These are phyloP conservation scores for Ips nitidus DNA, from an alignment of 1,140 invertebrate genomes.

Conservation along the genomic window DNA sequence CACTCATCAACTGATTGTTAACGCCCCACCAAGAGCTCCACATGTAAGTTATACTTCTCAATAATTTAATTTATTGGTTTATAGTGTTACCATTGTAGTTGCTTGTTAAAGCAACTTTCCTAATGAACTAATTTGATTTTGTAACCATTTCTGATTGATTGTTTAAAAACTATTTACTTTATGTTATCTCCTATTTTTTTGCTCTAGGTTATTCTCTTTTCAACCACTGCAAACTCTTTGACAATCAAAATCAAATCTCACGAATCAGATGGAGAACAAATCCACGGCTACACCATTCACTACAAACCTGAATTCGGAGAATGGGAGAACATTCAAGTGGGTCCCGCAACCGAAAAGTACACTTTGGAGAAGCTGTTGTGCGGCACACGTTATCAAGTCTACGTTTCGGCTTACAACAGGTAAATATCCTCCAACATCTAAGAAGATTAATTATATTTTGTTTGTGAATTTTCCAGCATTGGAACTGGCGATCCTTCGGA, in stretches of 20 bases:
- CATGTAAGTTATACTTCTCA: conserved; percentile 30
- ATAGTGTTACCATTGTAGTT: too few species aligned
- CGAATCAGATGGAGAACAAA: conserved; percentile 70
- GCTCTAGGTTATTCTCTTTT: conserved; percentile 56
- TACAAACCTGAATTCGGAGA: conserved; percentile 93
- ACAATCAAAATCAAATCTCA: conserved; percentile 79
- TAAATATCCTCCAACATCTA: conserved; percentile 51
- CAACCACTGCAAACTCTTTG: conserved; percentile 81
- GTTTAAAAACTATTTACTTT: neutral
- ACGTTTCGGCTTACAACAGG: conserved; percentile 89
- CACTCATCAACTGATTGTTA: conserved; percentile 84
- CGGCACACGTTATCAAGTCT: conserved; percentile 89
- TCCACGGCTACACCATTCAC: conserved; percentile 87
- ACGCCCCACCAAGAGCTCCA: conserved; percentile 49
- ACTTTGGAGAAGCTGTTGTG: conserved; percentile 85
- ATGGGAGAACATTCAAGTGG: conserved; percentile 83
- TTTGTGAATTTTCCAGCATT: conserved; percentile 62
- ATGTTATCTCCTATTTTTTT: neutral
- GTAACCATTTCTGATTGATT: neutral
- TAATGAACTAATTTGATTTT: conserved; percentile 2
- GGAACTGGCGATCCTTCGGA: conserved; percentile 86
- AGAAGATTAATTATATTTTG: neutral
- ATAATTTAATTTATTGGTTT: too few species aligned
- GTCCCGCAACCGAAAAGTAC: conserved; percentile 75
- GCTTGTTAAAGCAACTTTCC: conserved; percentile 1